A percentile compares a stretch with the other conserved stretches of the same genome.
Evolutionary conservation across 2,888 invertebrate species (phyloP).

Genomic region (Unio delphinus): DNA sequence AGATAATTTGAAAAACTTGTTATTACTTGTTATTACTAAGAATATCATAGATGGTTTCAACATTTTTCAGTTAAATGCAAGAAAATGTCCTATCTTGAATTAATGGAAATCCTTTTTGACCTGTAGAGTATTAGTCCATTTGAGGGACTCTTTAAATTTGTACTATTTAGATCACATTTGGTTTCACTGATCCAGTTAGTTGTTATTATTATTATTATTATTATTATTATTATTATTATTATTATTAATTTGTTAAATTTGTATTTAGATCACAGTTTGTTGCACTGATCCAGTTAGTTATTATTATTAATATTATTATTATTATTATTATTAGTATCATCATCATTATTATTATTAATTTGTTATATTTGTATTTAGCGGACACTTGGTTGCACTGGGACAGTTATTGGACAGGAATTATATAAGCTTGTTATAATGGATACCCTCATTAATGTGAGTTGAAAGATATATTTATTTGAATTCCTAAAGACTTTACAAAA

Average conservation of each 20-base stretch:
- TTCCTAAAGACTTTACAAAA: no score
- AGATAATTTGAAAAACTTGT: no score
- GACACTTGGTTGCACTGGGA: constrained; percentile 46
- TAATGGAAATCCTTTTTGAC: no score
- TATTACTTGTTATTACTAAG: no score
- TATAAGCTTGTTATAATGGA: constrained; percentile 59
- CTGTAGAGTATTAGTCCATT: no score
- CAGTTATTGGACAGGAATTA: constrained; percentile 56
- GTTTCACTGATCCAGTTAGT: constrained; percentile 54
- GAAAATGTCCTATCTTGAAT: no score
- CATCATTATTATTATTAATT: neutral
- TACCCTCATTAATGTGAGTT: constrained; percentile 53
- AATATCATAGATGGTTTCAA: no score
- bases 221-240: neutral
- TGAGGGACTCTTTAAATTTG: no score
- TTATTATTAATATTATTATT: no score
- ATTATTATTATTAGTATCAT: neutral
- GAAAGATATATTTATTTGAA: no score
- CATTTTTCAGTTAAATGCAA: no score
- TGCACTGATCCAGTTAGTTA: constrained; percentile 53
- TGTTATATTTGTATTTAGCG: constrained; percentile 13
- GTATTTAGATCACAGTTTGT: constrained; percentile 21
- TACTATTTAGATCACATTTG: constrained; percentile 19
- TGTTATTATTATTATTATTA: no score
- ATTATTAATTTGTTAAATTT: neutral